Evolutionary conservation across 1,140 invertebrate species (phyloP), one percentile per base, ranked within the genome.

Genomic region (Drosophila repletoides): DNA sequence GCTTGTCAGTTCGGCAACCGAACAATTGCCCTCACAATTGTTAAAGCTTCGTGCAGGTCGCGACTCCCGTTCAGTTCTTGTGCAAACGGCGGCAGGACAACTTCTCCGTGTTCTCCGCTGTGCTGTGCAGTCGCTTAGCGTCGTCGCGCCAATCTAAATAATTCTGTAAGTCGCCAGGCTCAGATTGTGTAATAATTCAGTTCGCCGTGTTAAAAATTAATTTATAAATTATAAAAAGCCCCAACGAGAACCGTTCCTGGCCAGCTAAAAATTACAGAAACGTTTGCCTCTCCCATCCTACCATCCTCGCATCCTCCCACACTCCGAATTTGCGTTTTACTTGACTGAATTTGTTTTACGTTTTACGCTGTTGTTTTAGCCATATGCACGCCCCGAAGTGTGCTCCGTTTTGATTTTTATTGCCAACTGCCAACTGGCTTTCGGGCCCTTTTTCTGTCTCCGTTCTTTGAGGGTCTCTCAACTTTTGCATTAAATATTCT

Each of bases 391-490:
- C 46, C 56, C 56, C 34, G 49, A 61, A 68, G 41, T 75, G 65
- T 52, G 24, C 31, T 34, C 58, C 38, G 46, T 67, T 79, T 75
- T 79, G 74, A 75, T 84, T 84, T 84, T 86, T 86, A 86, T 75
- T 79, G 71, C 61, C 59, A 31, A 46, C 10, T 15, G 17, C 33
- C 31, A 58, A 38, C 31, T 15, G 38, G 15, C 40, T 22, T 33
- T 51, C 12, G 9, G 63, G 21, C 9, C 48, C 9, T 51, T 43
- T 65, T 33, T 29, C 22, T 17, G 3, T 19, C 5, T 14, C 40
- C 29, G n/a, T 17, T 31, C 26, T 19, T 33, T 14, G 14, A 63
- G 52, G 14, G 53, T 48, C 36, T 15, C 41, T 40, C 17, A 33
- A 26, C 55, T 55, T 63, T 41, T 73, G 75, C 75, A 79, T 79